Base-by-base conservation (phyloP, 1,140 invertebrate genomes). In the Drosophila tani region DNA sequence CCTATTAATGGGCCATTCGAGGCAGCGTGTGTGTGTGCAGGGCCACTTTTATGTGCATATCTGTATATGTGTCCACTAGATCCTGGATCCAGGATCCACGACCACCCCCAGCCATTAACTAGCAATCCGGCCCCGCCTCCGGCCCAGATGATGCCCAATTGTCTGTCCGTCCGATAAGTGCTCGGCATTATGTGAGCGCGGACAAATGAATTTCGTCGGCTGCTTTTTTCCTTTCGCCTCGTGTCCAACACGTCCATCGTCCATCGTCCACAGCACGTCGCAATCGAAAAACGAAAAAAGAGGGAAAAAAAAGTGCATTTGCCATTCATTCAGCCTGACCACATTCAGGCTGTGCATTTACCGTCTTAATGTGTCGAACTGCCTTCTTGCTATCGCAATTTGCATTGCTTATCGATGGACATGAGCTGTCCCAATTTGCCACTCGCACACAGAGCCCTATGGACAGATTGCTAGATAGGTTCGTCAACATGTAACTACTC, bases 1-100 rank as follows among this genome's bases (percentile, higher is more conserved):
- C 64, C 67, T 70, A 70, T 70, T 70, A 70, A 70, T 68, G 67
- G 64, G 29, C 66, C 21, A 70, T 70, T 70, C 40, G 38, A 29
- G 60, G 12, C 41, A 14, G 24, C 4, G 51, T 35, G 51, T 38
- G 32, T 40, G 51, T 55, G 51, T 14, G 58, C 29, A 15, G 21
- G 49, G 57, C 40, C 35, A 55, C 24, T 63, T 55, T 63, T 63
- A 56, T 63, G 59, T 50, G 4, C 50, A 53, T 35, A 19, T 24
- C 21, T 50, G 11, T 50, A 3, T 55, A 21, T 60, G 58, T 24
- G 45, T 19, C 59, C 59, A 62, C 32, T 65, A 65, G 56, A 65
- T 24, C 38, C 27, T 6, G n/a, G n/a, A n/a, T n/a, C n/a, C 27
- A 24, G 21, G 27, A 29, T 29, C 6, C 50, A 38, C 24, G 17